A percentile compares a stretch with the other conserved stretches of the same genome.
phyloP scores from a whole-genome alignment of 64 coral and sea anemone genomes.

The Pocillopora verrucosa region DNA sequence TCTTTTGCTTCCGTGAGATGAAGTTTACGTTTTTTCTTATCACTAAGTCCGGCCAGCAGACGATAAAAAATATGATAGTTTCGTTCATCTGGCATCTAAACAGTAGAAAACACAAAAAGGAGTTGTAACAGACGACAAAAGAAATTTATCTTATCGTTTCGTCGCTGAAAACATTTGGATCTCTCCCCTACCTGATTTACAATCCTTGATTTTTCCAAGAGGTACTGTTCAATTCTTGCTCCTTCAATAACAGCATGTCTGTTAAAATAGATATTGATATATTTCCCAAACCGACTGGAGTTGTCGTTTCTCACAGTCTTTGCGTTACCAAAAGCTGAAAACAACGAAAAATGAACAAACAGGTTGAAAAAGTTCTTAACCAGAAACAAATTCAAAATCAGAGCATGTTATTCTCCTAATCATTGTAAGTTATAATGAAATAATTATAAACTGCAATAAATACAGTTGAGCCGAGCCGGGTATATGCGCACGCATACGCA shows the following conservation, averaged over 20 bases:
- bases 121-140: background rate
- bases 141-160: background rate
- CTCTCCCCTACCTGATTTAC: slow-evolving; percentile 63
- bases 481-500: too few relatives aligned
- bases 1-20: slow-evolving; percentile 79
- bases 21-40: slow-evolving; percentile 55
- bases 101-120: background rate
- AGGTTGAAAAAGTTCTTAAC: background rate
- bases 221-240: slow-evolving; percentile 85
- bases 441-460: background rate
- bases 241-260: slow-evolving; percentile 73
- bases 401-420: background rate
- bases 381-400: too few relatives aligned
- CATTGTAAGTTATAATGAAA: background rate
- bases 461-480: too few relatives aligned
- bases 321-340: slow-evolving; percentile 88
- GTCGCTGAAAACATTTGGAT: background rate
- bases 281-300: slow-evolving; percentile 92
- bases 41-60: slow-evolving; percentile 73
- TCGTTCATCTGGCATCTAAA: slow-evolving; percentile 87
- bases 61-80: slow-evolving; percentile 98
- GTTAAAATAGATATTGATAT: slow-evolving; percentile 88
- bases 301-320: slow-evolving; percentile 90
- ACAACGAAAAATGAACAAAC: background rate
- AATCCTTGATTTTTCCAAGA: slow-evolving; percentile 87